A percentile compares a stretch with the other conserved stretches of the same genome.
These are phyloP conservation scores for Cerceris rybyensis DNA, from an alignment of 2,888 invertebrate species.

Conservation along the genomic window DNA sequence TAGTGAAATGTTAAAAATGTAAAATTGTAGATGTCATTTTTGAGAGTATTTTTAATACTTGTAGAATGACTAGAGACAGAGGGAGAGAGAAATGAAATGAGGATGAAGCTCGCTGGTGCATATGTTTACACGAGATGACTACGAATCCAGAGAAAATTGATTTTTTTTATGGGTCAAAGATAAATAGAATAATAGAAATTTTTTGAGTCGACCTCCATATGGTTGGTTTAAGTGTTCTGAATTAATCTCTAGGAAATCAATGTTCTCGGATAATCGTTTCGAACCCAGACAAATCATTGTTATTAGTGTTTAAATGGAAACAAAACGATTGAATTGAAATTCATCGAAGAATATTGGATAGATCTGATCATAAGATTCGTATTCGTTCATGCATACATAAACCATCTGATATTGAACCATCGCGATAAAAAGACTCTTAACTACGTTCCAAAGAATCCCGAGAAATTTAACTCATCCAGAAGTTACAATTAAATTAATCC, in stretches of 20 bases:
- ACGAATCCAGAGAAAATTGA: constrained; percentile 46
- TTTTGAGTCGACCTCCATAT: background rate
- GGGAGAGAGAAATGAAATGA: background rate
- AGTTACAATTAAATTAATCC: background rate
- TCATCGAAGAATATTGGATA: background rate
- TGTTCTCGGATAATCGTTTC: constrained; percentile 48
- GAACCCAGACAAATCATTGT: constrained; percentile 53
- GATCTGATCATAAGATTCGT: background rate
- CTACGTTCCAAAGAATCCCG: no score
- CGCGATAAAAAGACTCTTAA: no score
- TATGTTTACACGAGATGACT: constrained; percentile 62
- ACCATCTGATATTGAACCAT: no score
- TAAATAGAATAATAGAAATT: background rate
- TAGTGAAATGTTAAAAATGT: no score
- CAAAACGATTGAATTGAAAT: background rate
- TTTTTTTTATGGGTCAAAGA: constrained; percentile 35
- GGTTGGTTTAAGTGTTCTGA: background rate
- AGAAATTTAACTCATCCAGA: no score
- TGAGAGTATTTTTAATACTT: background rate
- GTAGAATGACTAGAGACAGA: background rate
- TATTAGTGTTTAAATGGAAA: background rate
- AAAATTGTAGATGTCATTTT: background rate
- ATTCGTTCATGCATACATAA: background rate
- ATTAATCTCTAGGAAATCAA: constrained; percentile 51
- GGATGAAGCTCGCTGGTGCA: constrained; percentile 68